Evolutionary conservation across 30 jellyfish, hydroid and myxozoan species (phyloP).

Genomic region (Aurelia aurita complex sp. Pacific): DNA sequence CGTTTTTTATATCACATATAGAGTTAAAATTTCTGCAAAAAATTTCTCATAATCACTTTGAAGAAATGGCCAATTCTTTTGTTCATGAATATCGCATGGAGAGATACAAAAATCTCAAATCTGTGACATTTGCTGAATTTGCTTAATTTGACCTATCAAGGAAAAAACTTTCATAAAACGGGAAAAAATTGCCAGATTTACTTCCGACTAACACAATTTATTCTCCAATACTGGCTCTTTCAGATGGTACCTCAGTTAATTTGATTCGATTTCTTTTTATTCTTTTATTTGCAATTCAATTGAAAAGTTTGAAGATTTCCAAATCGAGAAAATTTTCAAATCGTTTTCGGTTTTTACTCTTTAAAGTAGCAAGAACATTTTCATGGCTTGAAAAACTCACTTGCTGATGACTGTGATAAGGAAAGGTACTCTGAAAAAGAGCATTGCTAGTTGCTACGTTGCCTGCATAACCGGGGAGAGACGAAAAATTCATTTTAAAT

Average conservation of each 20-base stretch:
- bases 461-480: constrained; percentile 16
- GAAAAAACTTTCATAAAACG: constrained; percentile 9
- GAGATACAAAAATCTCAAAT: constrained; percentile 12
- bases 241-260: no score
- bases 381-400: neutral
- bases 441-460: neutral
- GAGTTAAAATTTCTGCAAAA: no score
- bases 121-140: constrained; percentile 20
- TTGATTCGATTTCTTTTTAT: no score
- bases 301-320: neutral
- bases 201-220: neutral
- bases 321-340: constrained; percentile 5
- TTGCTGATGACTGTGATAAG: constrained; percentile 11
- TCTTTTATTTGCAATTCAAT: neutral
- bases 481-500: constrained; percentile 1
- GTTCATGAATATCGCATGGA: constrained; percentile 13
- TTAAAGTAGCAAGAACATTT: constrained; percentile 11
- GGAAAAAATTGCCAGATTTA: neutral
- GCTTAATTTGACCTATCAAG: neutral
- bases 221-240: neutral
- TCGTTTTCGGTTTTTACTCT: constrained; percentile 6
- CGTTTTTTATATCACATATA: no score
- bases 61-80: neutral
- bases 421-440: constrained; percentile 20
- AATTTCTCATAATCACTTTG: neutral